Percentiles rank a stretch among this genome's conserved stretches.
These are phyloP conservation scores for Acronicta aceris DNA, from an alignment of 2,888 invertebrate genomes.

Conservation along the genomic window DNA sequence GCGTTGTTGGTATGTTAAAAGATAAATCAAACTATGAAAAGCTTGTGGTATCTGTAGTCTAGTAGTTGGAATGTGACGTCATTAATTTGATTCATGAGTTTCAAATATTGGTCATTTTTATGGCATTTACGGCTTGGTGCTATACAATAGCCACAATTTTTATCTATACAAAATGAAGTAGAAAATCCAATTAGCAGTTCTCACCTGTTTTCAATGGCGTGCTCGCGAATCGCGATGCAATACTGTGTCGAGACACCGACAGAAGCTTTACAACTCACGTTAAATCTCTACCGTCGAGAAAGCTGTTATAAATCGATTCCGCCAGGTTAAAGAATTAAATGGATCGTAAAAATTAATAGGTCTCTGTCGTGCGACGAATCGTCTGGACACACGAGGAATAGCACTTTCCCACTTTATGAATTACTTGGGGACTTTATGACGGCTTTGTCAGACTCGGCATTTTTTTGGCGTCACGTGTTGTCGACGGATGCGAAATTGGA, in stretches of 20 bases:
- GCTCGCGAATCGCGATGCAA: slow-evolving; percentile 61
- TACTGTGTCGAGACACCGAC: slow-evolving; percentile 69
- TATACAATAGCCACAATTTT: slow-evolving; percentile 41
- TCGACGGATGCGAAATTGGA: slow-evolving; percentile 86
- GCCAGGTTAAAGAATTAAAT: slow-evolving; percentile 87
- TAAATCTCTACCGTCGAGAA: slow-evolving; percentile 79
- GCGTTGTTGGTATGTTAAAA: too few relatives aligned
- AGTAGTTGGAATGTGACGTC: too few relatives aligned
- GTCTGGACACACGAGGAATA: slow-evolving; percentile 68
- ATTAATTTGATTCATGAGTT: slow-evolving; percentile 9
- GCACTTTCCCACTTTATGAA: slow-evolving; percentile 82
- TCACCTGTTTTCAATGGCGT: slow-evolving; percentile 68
- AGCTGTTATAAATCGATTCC: slow-evolving; percentile 87
- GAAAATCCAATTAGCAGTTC: slow-evolving; percentile 75
- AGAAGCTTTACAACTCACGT: slow-evolving; percentile 80
- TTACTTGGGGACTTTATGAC: slow-evolving; percentile 85
- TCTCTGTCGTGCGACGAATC: slow-evolving; percentile 75
- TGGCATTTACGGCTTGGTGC: slow-evolving; percentile 6
- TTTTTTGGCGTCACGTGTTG: slow-evolving; percentile 84
- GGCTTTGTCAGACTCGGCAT: slow-evolving; percentile 76
- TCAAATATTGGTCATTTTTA: slow-evolving; percentile 32
- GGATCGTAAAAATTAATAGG: slow-evolving; percentile 88
- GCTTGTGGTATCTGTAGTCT: too few relatives aligned
- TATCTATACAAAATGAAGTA: slow-evolving; percentile 66
- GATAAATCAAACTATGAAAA: too few relatives aligned